These are phyloP conservation scores for Heliconius nattereri DNA, from an alignment of 1,140 invertebrate species.

Conservation along the genomic window DNA sequence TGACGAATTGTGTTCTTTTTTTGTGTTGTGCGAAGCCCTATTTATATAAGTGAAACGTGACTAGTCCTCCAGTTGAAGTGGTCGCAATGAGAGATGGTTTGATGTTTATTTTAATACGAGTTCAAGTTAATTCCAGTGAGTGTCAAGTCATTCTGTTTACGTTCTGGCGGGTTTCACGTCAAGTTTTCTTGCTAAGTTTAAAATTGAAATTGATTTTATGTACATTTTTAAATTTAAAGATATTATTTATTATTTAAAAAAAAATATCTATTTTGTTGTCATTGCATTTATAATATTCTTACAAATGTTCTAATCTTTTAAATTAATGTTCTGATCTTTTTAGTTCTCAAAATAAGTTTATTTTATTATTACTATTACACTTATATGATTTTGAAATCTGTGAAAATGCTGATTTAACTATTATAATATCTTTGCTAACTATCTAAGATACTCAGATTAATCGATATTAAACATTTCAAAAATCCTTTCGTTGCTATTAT, in stretches of 20 bases:
- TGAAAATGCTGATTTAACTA: too few species aligned
- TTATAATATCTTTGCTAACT: too few species aligned
- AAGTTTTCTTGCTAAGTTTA: constrained; percentile 35
- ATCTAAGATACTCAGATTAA: not conserved
- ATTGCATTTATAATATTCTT: too few species aligned
- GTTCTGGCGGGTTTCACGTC: constrained; percentile 62
- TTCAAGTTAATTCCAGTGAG: constrained; percentile 60
- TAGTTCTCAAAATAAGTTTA: too few species aligned
- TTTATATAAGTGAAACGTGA: constrained; percentile 58
- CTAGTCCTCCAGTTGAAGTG: constrained; percentile 58
- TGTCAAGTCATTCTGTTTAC: constrained; percentile 62
- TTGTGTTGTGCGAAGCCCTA: constrained; percentile 61
- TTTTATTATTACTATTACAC: too few species aligned
- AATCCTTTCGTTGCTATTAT: too few species aligned
- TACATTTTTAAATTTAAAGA: not conserved
- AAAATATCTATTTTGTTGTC: too few species aligned
- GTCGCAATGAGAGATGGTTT: constrained; percentile 61
- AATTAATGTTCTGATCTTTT: too few species aligned
- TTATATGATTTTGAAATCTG: too few species aligned
- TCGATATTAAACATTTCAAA: too few species aligned
- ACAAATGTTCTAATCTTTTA: too few species aligned
- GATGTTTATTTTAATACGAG: constrained; percentile 69
- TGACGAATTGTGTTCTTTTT: constrained; percentile 63
- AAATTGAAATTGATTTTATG: not conserved
- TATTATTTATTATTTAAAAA: too few species aligned